Percentiles rank a stretch among this genome's conserved stretches.
These are phyloP conservation scores for Callocephalon fimbriatum DNA, from an alignment of 2,113 vertebrate genomes.

Conservation along the genomic window DNA sequence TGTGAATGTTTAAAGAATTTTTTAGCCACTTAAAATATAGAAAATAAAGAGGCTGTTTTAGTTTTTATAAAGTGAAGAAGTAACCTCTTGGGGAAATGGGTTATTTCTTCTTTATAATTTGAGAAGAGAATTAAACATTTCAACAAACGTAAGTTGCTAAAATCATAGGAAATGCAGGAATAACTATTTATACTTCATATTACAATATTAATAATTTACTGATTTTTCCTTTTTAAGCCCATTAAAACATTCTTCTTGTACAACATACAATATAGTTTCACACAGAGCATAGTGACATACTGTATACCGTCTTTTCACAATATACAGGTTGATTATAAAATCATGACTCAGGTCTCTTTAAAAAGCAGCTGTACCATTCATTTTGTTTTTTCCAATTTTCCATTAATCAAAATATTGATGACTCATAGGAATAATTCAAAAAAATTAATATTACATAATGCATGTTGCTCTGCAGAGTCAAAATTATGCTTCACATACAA, in stretches of 20 bases:
- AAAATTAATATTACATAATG: slow-evolving; percentile 42
- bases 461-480: slow-evolving; percentile 43
- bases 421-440: slow-evolving; percentile 47
- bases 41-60: not conserved
- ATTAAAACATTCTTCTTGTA: slow-evolving; percentile 5
- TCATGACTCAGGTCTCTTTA: slow-evolving; percentile 33
- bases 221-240: not conserved
- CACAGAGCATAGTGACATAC: not conserved
- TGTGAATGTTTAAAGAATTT: not conserved
- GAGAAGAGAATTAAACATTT: not conserved
- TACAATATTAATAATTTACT: not conserved
- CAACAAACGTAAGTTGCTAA: not conserved
- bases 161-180: not conserved
- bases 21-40: not conserved
- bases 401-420: slow-evolving; percentile 61
- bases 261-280: not conserved
- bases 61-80: not conserved
- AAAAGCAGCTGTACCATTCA: not conserved
- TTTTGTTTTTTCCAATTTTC: slow-evolving; percentile 61
- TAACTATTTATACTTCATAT: not conserved
- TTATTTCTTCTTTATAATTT: not conserved
- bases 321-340: slow-evolving; percentile 51
- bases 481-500: slow-evolving; percentile 67
- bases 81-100: not conserved
- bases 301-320: slow-evolving; percentile 45